Evolutionary conservation across 1,140 invertebrate species (phyloP), one percentile per base, ranked within the genome.

Genomic region (Drosophila bocqueti): DNA sequence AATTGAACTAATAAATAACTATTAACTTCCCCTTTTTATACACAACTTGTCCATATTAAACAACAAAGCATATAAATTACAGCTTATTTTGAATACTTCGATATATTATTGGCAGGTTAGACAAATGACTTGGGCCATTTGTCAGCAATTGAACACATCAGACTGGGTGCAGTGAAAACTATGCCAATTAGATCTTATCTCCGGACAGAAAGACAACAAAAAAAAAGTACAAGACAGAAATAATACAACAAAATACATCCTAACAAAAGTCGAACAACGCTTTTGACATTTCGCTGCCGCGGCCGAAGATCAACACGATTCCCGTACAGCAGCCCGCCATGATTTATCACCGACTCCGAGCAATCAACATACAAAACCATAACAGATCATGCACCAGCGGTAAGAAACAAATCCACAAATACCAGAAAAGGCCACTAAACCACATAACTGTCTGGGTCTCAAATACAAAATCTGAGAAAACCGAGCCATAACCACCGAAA

Each of bases 321-420:
- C 69, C 49, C 58, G 38, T 73, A 76, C 78, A 78, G 74, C 82
- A 78, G 82, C 47, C 58, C 49, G 36, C 46, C 79, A 72, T 85
- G 83, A 85, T 85, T 85, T 86, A 85, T 85, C 79, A 68, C 64
- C 67, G 43, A 65, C 54, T 79, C 47, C 47, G 52, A 79, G 75
- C 65, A 86, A 85, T 85, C 83, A 85, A 79, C 61, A 77, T 76
- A 79, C 45, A 75, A 76, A 81, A 81, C 46, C 67, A 81, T 72
- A 83, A 71, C 76, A 83, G 64, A 83, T 81, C 79, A 81, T 69
- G 57, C 54, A 81, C 43, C 64, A 62, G 69, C 69, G 26, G 54
- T 36, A 55, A 76, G 57, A 64, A 76, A 76, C 59, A 75, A 64
- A 76, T 61, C 46, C 68, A 76, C 54, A 73, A 76, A 76, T 66